Percentiles rank a stretch among this genome's conserved stretches.
phyloP scores from a whole-genome alignment of 2,797 vertebrate species.

The Paramormyrops hopkinsi region DNA sequence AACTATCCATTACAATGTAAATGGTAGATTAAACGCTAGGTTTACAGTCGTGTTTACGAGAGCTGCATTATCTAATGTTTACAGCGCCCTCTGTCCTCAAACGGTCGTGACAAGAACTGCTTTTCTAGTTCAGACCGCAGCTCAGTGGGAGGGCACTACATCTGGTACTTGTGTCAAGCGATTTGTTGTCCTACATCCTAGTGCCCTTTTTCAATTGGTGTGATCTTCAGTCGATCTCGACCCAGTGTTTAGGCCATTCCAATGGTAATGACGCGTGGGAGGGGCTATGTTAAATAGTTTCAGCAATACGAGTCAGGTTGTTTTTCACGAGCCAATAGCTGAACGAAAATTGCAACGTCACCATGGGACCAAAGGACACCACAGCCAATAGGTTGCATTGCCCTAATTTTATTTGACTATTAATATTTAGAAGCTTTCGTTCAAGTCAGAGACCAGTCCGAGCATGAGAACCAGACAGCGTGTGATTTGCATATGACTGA shows the following conservation, averaged over 20 bases:
- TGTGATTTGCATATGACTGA: constrained; percentile 74
- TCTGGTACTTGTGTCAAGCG: constrained; percentile 40
- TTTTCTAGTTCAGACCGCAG: constrained; percentile 18
- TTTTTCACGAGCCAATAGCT: constrained; percentile 6
- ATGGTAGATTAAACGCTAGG: background rate
- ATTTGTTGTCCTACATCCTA: constrained; percentile 59
- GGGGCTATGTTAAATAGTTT: constrained; percentile 35
- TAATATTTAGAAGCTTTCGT: constrained; percentile 22
- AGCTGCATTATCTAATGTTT: constrained; percentile 21
- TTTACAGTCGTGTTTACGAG: background rate
- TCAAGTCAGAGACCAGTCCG: background rate
- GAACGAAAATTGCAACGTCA: background rate
- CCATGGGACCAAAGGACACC: constrained; percentile 12
- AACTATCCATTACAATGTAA: background rate
- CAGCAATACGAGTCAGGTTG: constrained; percentile 23
- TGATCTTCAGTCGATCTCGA: constrained; percentile 34
- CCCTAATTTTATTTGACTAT: background rate
- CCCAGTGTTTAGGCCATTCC: constrained; percentile 48
- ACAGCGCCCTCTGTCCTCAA: constrained; percentile 42
- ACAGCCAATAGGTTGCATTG: constrained; percentile 26
- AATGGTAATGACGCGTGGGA: constrained; percentile 38
- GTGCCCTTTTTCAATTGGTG: constrained; percentile 43
- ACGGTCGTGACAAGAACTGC: constrained; percentile 38
- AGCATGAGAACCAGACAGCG: constrained; percentile 23
- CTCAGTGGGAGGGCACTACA: constrained; percentile 39